phyloP scores from a whole-genome alignment of 2,797 vertebrate genomes.

The Melanotaenia boesemani region DNA sequence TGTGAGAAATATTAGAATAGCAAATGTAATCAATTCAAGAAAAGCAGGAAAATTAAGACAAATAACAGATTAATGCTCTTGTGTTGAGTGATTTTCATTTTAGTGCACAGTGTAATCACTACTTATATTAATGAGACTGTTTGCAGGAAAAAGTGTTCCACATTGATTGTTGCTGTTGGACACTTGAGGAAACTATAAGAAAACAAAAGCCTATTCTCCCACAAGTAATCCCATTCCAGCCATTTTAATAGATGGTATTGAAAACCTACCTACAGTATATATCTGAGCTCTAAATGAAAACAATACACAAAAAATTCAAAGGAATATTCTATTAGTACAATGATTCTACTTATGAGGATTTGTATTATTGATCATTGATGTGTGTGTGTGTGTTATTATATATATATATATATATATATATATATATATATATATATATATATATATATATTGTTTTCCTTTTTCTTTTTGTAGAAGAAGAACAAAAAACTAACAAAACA shows the following conservation, averaged over 20 bases:
- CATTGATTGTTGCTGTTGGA: conserved; percentile 54
- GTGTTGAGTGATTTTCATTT: conserved; percentile 30
- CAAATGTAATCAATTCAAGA: conserved; percentile 31
- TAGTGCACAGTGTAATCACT: conserved; percentile 30
- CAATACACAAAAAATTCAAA: too few relatives aligned
- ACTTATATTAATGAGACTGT: conserved; percentile 46
- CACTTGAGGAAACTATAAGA: conserved; percentile 18
- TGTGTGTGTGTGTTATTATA: too few relatives aligned
- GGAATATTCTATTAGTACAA: too few relatives aligned
- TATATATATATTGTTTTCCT: too few relatives aligned
- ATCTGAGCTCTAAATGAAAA: too few relatives aligned
- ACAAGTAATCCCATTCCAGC: conserved; percentile 15
- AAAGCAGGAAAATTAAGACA: conserved; percentile 37
- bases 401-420: too few relatives aligned
- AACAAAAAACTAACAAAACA: too few relatives aligned
- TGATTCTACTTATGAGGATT: too few relatives aligned
- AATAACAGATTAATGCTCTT: conserved; percentile 46
- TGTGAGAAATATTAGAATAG: not conserved
- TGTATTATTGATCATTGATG: too few relatives aligned
- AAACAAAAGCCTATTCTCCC: not conserved
- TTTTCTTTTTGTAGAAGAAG: too few relatives aligned
- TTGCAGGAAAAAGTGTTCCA: conserved; percentile 31
- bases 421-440: too few relatives aligned
- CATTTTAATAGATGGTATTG: not conserved
- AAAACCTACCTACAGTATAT: too few relatives aligned